phyloP scores from a whole-genome alignment of 2,888 invertebrate species.

The Anthrax anthrax region DNA sequence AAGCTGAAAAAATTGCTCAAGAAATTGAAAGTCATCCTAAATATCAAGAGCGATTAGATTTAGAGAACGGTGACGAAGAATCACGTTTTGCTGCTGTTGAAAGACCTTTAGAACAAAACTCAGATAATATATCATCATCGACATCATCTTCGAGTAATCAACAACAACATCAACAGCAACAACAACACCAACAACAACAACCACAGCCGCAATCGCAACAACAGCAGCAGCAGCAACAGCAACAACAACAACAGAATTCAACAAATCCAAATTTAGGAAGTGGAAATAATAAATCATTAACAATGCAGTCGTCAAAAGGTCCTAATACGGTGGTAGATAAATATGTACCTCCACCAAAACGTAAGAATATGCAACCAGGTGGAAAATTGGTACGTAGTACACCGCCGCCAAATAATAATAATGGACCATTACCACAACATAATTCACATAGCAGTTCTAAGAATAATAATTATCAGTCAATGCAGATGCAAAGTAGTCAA shows the following conservation, averaged over 20 bases:
- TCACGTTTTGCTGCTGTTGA: slow-evolving; percentile 74
- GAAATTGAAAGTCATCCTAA: slow-evolving; percentile 82
- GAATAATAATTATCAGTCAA: slow-evolving; percentile 15
- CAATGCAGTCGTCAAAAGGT: slow-evolving; percentile 9
- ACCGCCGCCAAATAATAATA: slow-evolving; percentile 35
- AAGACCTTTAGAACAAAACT: slow-evolving; percentile 36
- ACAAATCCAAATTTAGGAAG: background rate
- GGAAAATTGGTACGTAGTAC: slow-evolving; percentile 53
- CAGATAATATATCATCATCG: slow-evolving; percentile 14
- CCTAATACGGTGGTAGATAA: slow-evolving; percentile 35
- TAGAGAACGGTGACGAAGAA: slow-evolving; percentile 91
- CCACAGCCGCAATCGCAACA: slow-evolving; percentile 13
- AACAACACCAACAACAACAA: slow-evolving; percentile 14
- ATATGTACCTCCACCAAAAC: slow-evolving; percentile 65
- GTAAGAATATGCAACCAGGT: slow-evolving; percentile 49
- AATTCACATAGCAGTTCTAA: slow-evolving; percentile 14
- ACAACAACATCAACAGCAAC: slow-evolving; percentile 10
- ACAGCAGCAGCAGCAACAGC: slow-evolving; percentile 21
- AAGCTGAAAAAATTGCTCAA: slow-evolving; percentile 78
- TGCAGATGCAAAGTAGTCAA: slow-evolving; percentile 18
- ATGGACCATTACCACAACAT: slow-evolving; percentile 14
- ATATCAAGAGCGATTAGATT: slow-evolving; percentile 65
- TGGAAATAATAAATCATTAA: background rate
- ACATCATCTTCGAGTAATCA: background rate
- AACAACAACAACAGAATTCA: slow-evolving; percentile 10